A percentile compares a stretch with the other conserved stretches of the same genome.
phyloP scores from a whole-genome alignment of 2,888 invertebrate genomes.

The Eudemis profundana region DNA sequence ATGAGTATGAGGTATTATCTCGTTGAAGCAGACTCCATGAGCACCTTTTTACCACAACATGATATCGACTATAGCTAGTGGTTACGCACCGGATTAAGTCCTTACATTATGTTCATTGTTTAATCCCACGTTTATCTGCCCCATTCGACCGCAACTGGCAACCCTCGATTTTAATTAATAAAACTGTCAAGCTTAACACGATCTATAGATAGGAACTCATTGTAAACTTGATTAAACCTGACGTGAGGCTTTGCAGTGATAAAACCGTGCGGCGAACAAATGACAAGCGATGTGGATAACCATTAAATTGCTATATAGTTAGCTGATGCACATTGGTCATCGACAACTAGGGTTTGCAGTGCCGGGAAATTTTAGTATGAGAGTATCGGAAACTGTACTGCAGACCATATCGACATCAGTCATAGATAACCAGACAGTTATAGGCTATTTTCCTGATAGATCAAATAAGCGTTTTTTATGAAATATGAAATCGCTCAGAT shows the following conservation, averaged over 20 bases:
- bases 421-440: too few species aligned
- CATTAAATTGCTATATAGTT: background rate
- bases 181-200: background rate
- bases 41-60: too few species aligned
- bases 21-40: background rate
- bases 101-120: background rate
- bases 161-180: slow-evolving; percentile 17
- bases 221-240: slow-evolving; percentile 23
- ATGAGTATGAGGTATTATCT: background rate
- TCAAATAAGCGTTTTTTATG: too few species aligned
- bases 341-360: too few species aligned
- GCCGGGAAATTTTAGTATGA: too few species aligned
- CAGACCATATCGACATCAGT: too few species aligned
- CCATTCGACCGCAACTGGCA: background rate
- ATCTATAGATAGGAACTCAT: background rate
- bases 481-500: too few species aligned
- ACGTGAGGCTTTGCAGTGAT: slow-evolving; percentile 4
- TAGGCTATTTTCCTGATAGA: too few species aligned
- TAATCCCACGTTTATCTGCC: slow-evolving; percentile 10
- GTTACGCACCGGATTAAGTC: background rate
- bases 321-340: background rate
- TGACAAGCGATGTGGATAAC: background rate
- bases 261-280: slow-evolving; percentile 9
- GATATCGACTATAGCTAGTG: background rate
- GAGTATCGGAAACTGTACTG: background rate